Evolutionary conservation across 2,888 invertebrate genomes (phyloP).

Genomic region (Zaprionus lineosus): DNA sequence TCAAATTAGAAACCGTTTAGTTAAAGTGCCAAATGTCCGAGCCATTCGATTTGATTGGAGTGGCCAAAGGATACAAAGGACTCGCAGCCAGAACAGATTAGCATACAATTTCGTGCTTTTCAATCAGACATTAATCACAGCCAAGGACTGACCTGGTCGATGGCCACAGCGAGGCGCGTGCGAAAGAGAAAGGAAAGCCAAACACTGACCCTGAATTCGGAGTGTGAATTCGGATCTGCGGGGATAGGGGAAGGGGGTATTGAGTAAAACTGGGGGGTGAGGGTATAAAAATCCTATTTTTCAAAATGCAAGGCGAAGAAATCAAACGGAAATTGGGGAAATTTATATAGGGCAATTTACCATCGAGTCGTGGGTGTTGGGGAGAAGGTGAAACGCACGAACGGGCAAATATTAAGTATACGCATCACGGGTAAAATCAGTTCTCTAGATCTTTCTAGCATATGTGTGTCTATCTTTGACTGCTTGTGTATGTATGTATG

Average conservation of each 20-base stretch:
- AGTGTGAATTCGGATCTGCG: too few species aligned
- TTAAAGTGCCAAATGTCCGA: constrained; percentile 34
- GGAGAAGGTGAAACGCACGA: constrained; percentile 58
- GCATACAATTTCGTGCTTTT: constrained; percentile 70
- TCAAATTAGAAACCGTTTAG: constrained; percentile 51
- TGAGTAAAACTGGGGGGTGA: too few species aligned
- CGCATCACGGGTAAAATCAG: constrained; percentile 46
- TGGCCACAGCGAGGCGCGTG: background rate
- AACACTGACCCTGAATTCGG: too few species aligned
- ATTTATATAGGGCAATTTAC: constrained; percentile 73
- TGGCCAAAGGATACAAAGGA: constrained; percentile 48
- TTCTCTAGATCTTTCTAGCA: too few species aligned
- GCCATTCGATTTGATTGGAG: constrained; percentile 37
- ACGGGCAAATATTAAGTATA: constrained; percentile 66
- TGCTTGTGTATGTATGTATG: background rate
- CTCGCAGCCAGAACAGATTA: constrained; percentile 48
- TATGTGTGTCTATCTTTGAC: constrained; percentile 5
- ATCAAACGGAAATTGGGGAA: constrained; percentile 60
- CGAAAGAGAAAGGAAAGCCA: too few species aligned
- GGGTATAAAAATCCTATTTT: constrained; percentile 62
- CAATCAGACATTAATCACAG: constrained; percentile 71
- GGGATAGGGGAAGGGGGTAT: too few species aligned
- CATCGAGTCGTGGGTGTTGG: constrained; percentile 49
- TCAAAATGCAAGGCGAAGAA: constrained; percentile 63
- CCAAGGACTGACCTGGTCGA: constrained; percentile 24